A percentile compares a stretch with the other conserved stretches of the same genome.
Evolutionary conservation across 2,797 vertebrate species (phyloP).

Genomic region (Enteromius trimaculatus): DNA sequence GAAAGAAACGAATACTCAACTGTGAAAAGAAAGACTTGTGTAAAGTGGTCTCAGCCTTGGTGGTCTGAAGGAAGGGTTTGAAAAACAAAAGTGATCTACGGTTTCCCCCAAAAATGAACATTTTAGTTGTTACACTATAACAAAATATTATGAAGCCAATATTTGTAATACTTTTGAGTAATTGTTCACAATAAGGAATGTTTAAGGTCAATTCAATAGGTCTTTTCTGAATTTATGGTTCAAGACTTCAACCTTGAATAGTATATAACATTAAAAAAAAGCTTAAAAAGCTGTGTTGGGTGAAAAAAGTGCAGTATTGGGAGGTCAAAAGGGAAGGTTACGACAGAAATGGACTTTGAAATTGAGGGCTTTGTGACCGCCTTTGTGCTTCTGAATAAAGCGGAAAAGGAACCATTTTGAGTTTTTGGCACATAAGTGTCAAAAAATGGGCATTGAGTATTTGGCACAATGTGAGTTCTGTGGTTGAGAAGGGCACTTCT

Average conservation of each 20-base stretch:
- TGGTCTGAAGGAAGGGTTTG: neutral
- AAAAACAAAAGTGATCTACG: neutral
- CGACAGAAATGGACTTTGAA: conserved; percentile 48
- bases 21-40: neutral
- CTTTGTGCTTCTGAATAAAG: conserved; percentile 55
- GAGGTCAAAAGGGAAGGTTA: conserved; percentile 30
- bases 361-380: conserved; percentile 42
- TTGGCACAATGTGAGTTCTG: conserved; percentile 36
- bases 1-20: neutral
- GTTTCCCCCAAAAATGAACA: neutral
- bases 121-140: neutral
- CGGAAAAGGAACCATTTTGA: conserved; percentile 42
- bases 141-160: neutral
- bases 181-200: neutral
- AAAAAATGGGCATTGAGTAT: conserved; percentile 47
- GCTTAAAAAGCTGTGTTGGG: neutral
- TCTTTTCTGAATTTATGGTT: neutral
- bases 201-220: neutral
- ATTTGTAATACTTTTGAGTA: neutral
- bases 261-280: conserved; percentile 5
- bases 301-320: conserved; percentile 21
- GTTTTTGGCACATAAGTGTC: conserved; percentile 22
- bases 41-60: neutral
- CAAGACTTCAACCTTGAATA: neutral
- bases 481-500: conserved; percentile 48